phyloP scores from a whole-genome alignment of 2,797 vertebrate genomes.

The Dicrostonyx torquatus region DNA sequence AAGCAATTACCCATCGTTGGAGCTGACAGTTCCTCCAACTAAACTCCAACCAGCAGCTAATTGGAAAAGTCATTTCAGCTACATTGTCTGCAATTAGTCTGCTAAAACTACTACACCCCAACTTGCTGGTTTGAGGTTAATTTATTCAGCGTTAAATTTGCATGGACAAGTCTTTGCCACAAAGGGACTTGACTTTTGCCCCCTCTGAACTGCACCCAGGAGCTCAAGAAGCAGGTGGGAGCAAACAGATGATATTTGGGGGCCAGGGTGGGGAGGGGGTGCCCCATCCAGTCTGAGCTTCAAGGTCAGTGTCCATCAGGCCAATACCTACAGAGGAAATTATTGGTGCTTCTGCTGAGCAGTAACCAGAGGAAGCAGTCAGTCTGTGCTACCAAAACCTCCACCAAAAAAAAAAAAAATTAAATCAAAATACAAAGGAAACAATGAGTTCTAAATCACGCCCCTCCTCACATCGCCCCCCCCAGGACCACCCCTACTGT shows the following conservation, averaged over 20 bases:
- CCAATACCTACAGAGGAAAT: slow-evolving; percentile 21
- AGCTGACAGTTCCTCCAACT: slow-evolving; percentile 93
- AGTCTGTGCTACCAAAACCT: slow-evolving; percentile 39
- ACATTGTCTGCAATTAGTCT: slow-evolving; percentile 93
- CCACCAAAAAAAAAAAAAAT: background rate
- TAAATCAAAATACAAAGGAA: background rate
- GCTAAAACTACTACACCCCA: slow-evolving; percentile 88
- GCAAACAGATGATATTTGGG: background rate
- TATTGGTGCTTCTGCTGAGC: slow-evolving; percentile 51
- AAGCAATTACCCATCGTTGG: slow-evolving; percentile 95
- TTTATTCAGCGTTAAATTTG: slow-evolving; percentile 85
- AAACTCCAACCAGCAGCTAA: slow-evolving; percentile 94
- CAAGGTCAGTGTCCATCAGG: slow-evolving; percentile 59
- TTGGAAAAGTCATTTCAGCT: slow-evolving; percentile 92
- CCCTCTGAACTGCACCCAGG: slow-evolving; percentile 17
- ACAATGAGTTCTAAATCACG: background rate
- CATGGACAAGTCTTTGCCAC: slow-evolving; percentile 75
- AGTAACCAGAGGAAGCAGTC: slow-evolving; percentile 43
- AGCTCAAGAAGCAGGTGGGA: slow-evolving; percentile 46
- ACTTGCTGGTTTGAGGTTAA: slow-evolving; percentile 88
- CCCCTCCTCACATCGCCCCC: background rate
- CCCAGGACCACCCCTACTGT: background rate
- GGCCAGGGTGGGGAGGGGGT: background rate
- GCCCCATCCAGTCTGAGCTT: background rate
- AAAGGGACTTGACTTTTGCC: slow-evolving; percentile 69